These are phyloP conservation scores for Morelia viridis DNA, from an alignment of 2,797 vertebrate genomes.

Conservation along the genomic window DNA sequence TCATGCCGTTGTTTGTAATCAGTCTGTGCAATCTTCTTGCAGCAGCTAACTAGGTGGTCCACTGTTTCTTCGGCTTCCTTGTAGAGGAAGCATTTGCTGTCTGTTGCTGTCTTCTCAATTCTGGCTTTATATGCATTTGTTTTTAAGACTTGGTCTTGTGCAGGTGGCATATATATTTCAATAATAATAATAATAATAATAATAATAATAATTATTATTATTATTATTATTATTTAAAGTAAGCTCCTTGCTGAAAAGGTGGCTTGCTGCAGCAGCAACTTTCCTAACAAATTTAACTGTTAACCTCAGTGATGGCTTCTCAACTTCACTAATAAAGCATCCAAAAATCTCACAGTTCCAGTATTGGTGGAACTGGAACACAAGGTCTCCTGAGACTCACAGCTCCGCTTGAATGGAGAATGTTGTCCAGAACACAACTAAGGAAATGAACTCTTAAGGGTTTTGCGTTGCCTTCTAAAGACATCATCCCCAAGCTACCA, in stretches of 20 bases:
- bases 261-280: background rate
- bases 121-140: too few relatives aligned
- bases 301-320: background rate
- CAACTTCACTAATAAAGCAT: background rate
- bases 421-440: background rate
- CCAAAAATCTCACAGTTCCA: background rate
- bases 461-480: background rate
- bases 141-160: too few relatives aligned
- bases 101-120: too few relatives aligned
- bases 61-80: too few relatives aligned
- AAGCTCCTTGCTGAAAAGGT: background rate
- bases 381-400: background rate
- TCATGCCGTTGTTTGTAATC: too few relatives aligned
- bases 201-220: too few relatives aligned
- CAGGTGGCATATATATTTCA: too few relatives aligned
- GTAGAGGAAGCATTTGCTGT: too few relatives aligned
- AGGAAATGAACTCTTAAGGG: background rate
- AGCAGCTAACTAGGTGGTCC: too few relatives aligned
- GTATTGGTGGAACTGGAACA: background rate
- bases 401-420: background rate
- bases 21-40: too few relatives aligned
- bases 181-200: too few relatives aligned
- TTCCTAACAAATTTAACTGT: background rate
- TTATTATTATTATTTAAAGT: too few relatives aligned
- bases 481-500: background rate